Conservation (phyloP, 1,140 invertebrate species). For the Bombus superbus region DNA sequence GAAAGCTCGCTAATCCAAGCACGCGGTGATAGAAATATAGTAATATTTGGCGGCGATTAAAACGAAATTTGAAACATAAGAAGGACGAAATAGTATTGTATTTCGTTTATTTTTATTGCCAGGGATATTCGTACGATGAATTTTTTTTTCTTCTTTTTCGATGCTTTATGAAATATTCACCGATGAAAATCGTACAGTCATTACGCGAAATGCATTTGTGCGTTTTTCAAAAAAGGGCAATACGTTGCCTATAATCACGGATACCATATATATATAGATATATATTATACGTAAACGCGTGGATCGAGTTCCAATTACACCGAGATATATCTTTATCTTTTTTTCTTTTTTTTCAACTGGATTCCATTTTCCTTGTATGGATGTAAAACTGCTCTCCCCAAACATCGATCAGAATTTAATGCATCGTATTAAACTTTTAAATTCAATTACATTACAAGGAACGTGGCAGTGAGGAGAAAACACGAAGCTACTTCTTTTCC, state of each 20-base stretch:
- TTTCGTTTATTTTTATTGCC: not conserved
- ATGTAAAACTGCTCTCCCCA: not conserved
- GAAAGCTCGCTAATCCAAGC: too few species aligned
- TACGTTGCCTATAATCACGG: not conserved
- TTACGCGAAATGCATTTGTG: not conserved
- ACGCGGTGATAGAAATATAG: too few species aligned
- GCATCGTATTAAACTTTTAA: conserved; percentile 26
- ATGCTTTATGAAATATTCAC: not conserved
- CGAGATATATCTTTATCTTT: not conserved
- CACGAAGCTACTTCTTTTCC: not conserved
- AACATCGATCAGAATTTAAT: conserved; percentile 31
- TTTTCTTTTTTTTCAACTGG: not conserved
- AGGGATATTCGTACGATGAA: too few species aligned
- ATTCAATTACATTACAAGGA: conserved; percentile 23
- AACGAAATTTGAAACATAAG: not conserved
- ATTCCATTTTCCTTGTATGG: not conserved
- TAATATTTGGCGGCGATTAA: too few species aligned
- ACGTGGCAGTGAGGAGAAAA: not conserved
- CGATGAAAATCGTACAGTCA: not conserved
- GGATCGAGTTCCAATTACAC: conserved; percentile 15
- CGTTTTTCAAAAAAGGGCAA: not conserved
- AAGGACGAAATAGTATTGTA: not conserved
- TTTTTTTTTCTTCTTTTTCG: too few species aligned
- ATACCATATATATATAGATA: not conserved
- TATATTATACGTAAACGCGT: not conserved